Base-by-base conservation (phyloP, 2,113 vertebrate species). In the Lagenorhynchus albirostris region DNA sequence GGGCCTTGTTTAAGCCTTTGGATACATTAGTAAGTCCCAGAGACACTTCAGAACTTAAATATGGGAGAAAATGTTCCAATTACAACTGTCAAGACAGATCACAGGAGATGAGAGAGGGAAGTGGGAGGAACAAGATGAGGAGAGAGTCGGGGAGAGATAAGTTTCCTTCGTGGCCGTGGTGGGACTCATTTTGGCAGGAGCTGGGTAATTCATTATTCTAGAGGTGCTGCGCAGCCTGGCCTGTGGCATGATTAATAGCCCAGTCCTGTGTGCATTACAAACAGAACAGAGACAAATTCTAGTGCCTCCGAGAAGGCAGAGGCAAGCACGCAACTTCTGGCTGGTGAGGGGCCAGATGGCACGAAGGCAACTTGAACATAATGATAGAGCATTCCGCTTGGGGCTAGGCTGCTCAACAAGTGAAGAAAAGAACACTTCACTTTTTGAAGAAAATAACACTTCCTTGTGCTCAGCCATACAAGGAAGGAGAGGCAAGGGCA, bases 121-220 rank as follows among this genome's bases (percentile, higher is more conserved):
- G 63, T 85, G 73, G 47, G 92, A 97, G 38, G 83, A 90, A 89
- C 44, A 95, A 70, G 8, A 71, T 0, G 10, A 74, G 0, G 10
- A 95, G 53, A 41, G 53, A 71, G 73, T 36, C 82, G 60, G 68
- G 25, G 94, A 97, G 90, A 0, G 29, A 94, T 90, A 38, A 89
- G 82, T 76, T 95, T 96, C 84, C 85, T 96, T 29, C 2, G 23
- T 1, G 15, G 97, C 90, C 58, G n/a, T 31, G 77, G 83, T 8
- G 20, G 92, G 89, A 91, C 96, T 97, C 84, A 79, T 70, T 94
- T 96, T 88, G 93, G 96, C 98, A 98, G 90, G 97, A 97, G 81
- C n/a, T 8, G 15, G 77, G 71, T 77, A 89, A 96, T 97, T 97
- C 91, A 23, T 97, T 97, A 96, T 87, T 97, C 94, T 71, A 91